Conservation (phyloP, 2,888 invertebrate genomes). For the Empis stercorea region DNA sequence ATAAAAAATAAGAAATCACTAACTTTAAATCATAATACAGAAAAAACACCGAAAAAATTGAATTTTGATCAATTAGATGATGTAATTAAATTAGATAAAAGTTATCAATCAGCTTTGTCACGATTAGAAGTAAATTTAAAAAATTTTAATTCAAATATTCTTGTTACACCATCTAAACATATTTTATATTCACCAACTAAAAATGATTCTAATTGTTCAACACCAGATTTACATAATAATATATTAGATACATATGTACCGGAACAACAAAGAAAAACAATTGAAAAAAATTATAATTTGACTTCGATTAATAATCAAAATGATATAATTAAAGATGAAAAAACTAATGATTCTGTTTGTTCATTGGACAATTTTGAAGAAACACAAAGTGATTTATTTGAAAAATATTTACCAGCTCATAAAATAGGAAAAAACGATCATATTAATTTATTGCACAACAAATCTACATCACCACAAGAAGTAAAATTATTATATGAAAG, state of each 20-base stretch:
- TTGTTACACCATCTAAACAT: not conserved
- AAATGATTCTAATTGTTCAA: too few relatives aligned
- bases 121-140: not conserved
- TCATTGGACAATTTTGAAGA: not conserved
- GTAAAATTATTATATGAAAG: too few relatives aligned
- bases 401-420: not conserved
- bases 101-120: constrained; percentile 23
- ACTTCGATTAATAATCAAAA: too few relatives aligned
- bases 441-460: too few relatives aligned
- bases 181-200: not conserved
- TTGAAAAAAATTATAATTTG: too few relatives aligned
- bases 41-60: too few relatives aligned
- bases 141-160: not conserved
- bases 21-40: not conserved
- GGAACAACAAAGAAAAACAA: too few relatives aligned
- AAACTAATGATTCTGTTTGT: not conserved
- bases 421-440: not conserved
- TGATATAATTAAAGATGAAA: too few relatives aligned
- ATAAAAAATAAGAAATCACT: not conserved
- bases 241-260: too few relatives aligned
- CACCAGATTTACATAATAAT: too few relatives aligned
- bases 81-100: constrained; percentile 12
- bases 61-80: too few relatives aligned
- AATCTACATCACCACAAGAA: too few relatives aligned
- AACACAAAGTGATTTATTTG: not conserved